These are phyloP conservation scores for Orthonevra nobilis DNA, from an alignment of 2,888 invertebrate species.

Conservation along the genomic window DNA sequence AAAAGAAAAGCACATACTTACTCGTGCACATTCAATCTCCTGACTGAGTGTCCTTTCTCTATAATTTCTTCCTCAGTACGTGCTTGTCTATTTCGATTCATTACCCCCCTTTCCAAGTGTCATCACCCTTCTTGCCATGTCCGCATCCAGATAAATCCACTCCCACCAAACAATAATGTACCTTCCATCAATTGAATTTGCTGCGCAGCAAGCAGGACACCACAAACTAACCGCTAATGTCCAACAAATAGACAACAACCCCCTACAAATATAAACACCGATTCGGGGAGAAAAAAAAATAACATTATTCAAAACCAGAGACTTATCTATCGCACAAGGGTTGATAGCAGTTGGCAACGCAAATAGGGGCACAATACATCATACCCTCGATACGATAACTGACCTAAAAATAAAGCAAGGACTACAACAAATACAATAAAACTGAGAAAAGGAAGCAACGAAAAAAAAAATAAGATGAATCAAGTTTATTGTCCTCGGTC, in stretches of 20 bases:
- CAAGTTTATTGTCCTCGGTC: slow-evolving; percentile 59
- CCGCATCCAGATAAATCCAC: slow-evolving; percentile 16
- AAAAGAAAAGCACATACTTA: no score
- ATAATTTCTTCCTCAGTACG: background rate
- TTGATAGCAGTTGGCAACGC: slow-evolving; percentile 49
- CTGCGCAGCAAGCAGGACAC: background rate
- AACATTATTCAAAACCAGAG: slow-evolving; percentile 15
- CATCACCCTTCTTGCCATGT: slow-evolving; percentile 3
- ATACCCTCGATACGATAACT: slow-evolving; percentile 54
- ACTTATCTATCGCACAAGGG: slow-evolving; percentile 3
- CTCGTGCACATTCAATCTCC: no score
- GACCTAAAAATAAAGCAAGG: slow-evolving; percentile 58
- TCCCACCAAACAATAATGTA: background rate
- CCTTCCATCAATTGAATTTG: background rate
- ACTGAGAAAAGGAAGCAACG: slow-evolving; percentile 1
- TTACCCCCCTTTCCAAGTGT: slow-evolving; percentile 14
- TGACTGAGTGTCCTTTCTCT: no score
- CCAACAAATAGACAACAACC: background rate
- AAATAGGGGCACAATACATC: slow-evolving; percentile 56
- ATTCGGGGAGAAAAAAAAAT: background rate
- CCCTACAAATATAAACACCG: slow-evolving; percentile 2
- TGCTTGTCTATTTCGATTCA: slow-evolving; percentile 29
- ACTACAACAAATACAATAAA: slow-evolving; percentile 9
- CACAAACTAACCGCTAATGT: background rate
- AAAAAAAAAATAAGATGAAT: no score